A percentile compares a stretch with the other conserved stretches of the same genome.
Evolutionary conservation across 1,140 invertebrate genomes (phyloP).

Genomic region (Steinernema khuongi): DNA sequence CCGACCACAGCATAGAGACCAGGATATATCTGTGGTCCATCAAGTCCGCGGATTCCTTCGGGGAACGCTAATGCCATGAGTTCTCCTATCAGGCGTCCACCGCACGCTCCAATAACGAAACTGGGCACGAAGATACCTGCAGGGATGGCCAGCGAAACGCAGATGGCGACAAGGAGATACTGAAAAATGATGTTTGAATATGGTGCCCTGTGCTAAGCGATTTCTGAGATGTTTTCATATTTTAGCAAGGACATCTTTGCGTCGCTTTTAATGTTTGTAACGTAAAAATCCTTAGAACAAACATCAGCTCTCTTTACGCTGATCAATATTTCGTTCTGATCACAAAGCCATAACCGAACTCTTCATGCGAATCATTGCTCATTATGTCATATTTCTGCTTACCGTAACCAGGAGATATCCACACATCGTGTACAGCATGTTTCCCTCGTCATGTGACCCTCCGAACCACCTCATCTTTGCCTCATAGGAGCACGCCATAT

Average conservation of each 20-base stretch:
- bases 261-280: too few relatives aligned
- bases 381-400: slow-evolving; percentile 9
- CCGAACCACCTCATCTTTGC: slow-evolving; percentile 46
- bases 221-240: too few relatives aligned
- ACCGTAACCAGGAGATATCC: slow-evolving; percentile 54
- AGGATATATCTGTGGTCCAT: slow-evolving; percentile 71
- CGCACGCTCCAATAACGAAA: slow-evolving; percentile 84
- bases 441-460: slow-evolving; percentile 26
- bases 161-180: slow-evolving; percentile 87
- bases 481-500: slow-evolving; percentile 36
- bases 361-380: too few relatives aligned
- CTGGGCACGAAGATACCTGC: slow-evolving; percentile 93
- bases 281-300: too few relatives aligned
- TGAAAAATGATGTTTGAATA: slow-evolving; percentile 62
- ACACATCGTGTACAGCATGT: slow-evolving; percentile 28
- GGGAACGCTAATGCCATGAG: slow-evolving; percentile 87
- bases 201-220: too few relatives aligned
- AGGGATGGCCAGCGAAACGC: slow-evolving; percentile 88
- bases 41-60: slow-evolving; percentile 73
- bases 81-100: slow-evolving; percentile 80
- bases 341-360: too few relatives aligned
- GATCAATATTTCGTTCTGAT: too few relatives aligned
- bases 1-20: slow-evolving; percentile 67
- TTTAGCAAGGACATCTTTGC: too few relatives aligned
- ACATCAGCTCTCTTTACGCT: too few relatives aligned